Percentiles rank a stretch among this genome's conserved stretches.
These are phyloP conservation scores for Sitta europaea DNA, from an alignment of 2,113 vertebrate species.

Conservation along the genomic window DNA sequence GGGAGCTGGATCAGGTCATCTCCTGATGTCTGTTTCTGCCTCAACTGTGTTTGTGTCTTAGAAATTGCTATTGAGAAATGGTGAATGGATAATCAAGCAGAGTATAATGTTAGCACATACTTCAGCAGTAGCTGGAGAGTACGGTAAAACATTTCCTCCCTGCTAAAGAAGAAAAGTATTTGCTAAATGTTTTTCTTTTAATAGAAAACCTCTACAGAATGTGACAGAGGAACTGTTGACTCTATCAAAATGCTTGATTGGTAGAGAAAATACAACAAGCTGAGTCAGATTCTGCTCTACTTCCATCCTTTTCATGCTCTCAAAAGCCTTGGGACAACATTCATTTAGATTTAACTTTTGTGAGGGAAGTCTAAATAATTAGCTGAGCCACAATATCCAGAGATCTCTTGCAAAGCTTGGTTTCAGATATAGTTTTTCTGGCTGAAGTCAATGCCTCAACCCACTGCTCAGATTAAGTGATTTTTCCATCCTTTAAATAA, in stretches of 20 bases:
- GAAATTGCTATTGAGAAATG: not conserved
- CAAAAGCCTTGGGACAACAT: not conserved
- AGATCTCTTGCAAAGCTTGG: not conserved
- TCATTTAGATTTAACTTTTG: not conserved
- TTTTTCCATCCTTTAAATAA: not conserved
- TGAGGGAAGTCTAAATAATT: not conserved
- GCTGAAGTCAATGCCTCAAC: not conserved
- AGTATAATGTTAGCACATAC: not conserved
- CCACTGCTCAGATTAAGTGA: not conserved
- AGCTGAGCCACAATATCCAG: not conserved
- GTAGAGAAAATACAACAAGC: not conserved
- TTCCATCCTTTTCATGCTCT: not conserved
- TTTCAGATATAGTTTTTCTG: not conserved
- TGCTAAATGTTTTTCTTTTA: not conserved
- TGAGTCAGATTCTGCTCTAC: not conserved
- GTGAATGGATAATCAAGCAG: not conserved
- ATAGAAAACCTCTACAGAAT: not conserved
- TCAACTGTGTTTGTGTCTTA: not conserved
- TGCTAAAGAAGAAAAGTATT: not conserved
- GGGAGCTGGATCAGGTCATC: not conserved
- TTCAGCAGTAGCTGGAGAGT: not conserved
- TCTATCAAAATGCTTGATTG: not conserved
- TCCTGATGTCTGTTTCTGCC: not conserved
- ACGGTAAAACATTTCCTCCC: not conserved
- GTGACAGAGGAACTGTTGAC: not conserved